phyloP scores from a whole-genome alignment of 2,113 vertebrate species.

The Prionailurus viverrinus region DNA sequence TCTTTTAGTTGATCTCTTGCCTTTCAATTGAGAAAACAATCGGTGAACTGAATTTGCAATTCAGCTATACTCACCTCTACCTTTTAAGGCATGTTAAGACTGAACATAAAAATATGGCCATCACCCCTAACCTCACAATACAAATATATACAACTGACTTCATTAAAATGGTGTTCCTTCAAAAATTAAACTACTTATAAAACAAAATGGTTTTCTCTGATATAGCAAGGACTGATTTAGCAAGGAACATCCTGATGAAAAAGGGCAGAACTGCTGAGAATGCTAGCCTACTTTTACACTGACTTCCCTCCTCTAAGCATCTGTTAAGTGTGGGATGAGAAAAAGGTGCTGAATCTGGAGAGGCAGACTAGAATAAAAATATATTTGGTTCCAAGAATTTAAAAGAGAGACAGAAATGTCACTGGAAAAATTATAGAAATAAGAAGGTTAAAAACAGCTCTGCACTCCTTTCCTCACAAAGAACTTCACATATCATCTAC shows the following conservation, averaged over 20 bases:
- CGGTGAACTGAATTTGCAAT: neutral
- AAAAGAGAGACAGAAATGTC: conserved; percentile 62
- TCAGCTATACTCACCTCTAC: neutral
- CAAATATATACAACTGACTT: neutral
- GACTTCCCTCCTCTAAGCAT: conserved; percentile 77
- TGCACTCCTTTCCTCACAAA: conserved; percentile 41
- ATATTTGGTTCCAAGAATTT: conserved; percentile 70
- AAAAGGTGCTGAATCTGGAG: conserved; percentile 80
- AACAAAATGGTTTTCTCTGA: conserved; percentile 73
- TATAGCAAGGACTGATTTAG: conserved; percentile 74
- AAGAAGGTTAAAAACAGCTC: conserved; percentile 59
- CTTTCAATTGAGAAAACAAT: conserved; percentile 44
- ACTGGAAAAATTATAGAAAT: conserved; percentile 60
- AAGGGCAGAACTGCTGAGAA: conserved; percentile 78
- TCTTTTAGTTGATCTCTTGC: neutral
- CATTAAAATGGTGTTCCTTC: conserved; percentile 41
- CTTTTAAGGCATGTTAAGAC: conserved; percentile 43
- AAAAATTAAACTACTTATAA: conserved; percentile 59
- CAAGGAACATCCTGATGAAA: conserved; percentile 78
- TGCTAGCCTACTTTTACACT: conserved; percentile 78
- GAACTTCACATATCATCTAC: conserved; percentile 47
- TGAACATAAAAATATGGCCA: conserved; percentile 61
- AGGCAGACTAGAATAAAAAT: conserved; percentile 79
- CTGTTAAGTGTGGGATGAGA: conserved; percentile 82
- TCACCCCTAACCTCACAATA: conserved; percentile 33